Conservation (phyloP, 2,888 invertebrate genomes). For the Theretra japonica region DNA sequence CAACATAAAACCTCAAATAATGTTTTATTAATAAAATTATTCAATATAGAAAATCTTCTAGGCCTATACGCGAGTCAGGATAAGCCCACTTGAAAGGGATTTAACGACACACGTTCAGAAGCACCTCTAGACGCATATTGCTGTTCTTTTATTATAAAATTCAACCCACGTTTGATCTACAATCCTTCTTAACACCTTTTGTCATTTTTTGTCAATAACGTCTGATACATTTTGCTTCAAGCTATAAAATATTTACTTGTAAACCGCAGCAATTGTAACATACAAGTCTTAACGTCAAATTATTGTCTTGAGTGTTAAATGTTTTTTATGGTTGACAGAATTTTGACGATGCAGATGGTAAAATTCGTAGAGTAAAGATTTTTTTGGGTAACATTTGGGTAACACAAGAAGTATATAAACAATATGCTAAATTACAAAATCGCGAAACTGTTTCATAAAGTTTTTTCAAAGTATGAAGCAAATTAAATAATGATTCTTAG, state of each 20-base stretch:
- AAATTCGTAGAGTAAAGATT: background rate
- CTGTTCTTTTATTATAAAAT: background rate
- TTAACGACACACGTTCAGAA: background rate
- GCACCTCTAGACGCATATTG: background rate
- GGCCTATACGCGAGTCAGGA: background rate
- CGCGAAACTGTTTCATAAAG: background rate
- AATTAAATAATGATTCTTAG: background rate
- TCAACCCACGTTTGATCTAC: slow-evolving; percentile 8
- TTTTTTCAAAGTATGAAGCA: background rate
- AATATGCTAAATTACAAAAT: background rate
- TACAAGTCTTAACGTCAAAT: too few relatives aligned
- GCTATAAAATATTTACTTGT: background rate
- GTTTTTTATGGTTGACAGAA: background rate
- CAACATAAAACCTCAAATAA: too few relatives aligned
- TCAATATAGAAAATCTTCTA: background rate
- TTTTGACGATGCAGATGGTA: too few relatives aligned
- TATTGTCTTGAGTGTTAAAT: background rate
- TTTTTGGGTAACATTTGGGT: too few relatives aligned
- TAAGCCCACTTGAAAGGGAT: slow-evolving; percentile 7
- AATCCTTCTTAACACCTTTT: background rate
- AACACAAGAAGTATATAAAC: too few relatives aligned
- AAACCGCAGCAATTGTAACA: background rate
- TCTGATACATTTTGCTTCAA: background rate
- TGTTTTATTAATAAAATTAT: background rate
- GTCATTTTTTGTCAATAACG: background rate